Conservation (phyloP, 1,140 invertebrate genomes). For the Holcopasites calliopsidis region DNA sequence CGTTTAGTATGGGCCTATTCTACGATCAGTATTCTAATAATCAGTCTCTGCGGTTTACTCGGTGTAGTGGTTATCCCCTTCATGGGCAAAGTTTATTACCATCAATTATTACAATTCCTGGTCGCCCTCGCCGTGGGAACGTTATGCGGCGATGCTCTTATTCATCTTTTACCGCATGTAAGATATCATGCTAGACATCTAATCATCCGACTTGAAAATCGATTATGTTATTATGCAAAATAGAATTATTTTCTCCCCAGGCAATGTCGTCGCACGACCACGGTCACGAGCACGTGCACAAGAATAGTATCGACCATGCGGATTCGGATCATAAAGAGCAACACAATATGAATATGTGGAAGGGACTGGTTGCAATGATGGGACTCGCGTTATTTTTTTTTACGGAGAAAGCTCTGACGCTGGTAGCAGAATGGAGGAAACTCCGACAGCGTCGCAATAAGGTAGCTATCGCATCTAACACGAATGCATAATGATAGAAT, state of each 20-base stretch:
- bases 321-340: conserved; percentile 65
- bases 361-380: conserved; percentile 89
- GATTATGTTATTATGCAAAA: not conserved
- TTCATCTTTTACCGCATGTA: conserved; percentile 96
- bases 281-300: conserved; percentile 71
- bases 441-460: conserved; percentile 81
- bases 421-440: conserved; percentile 90
- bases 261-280: conserved; percentile 76
- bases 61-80: conserved; percentile 93
- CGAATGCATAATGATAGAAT: not conserved
- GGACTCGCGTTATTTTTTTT: conserved; percentile 94
- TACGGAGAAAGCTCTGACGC: conserved; percentile 89
- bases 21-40: conserved; percentile 88
- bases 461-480: conserved; percentile 60
- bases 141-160: conserved; percentile 93
- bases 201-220: not conserved
- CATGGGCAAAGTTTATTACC: conserved; percentile 94
- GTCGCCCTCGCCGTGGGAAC: conserved; percentile 95
- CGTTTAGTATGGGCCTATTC: conserved; percentile 91
- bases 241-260: conserved; percentile 51
- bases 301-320: conserved; percentile 40
- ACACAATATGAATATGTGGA: conserved; percentile 88
- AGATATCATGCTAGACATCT: conserved; percentile 75
- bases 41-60: conserved; percentile 91
- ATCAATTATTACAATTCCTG: conserved; percentile 93